phyloP scores from a whole-genome alignment of 1,140 invertebrate genomes.

The Drosophila suzukii region DNA sequence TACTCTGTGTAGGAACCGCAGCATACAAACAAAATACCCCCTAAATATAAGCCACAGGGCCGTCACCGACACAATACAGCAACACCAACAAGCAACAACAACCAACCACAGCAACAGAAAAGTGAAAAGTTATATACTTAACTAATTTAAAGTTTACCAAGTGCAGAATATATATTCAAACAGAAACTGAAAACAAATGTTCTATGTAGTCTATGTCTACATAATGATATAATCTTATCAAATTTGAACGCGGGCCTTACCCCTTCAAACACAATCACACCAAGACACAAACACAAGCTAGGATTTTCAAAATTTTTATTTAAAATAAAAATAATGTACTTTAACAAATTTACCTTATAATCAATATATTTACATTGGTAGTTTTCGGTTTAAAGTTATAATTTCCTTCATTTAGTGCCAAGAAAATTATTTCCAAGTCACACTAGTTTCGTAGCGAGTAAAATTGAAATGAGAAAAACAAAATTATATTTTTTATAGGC shows the following conservation, averaged over 20 bases:
- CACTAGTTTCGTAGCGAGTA: slow-evolving; percentile 59
- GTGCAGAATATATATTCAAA: slow-evolving; percentile 41
- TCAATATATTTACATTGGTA: slow-evolving; percentile 47
- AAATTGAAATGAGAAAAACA: slow-evolving; percentile 37
- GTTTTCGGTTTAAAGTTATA: slow-evolving; percentile 40
- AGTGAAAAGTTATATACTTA: slow-evolving; percentile 71
- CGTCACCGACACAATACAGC: slow-evolving; percentile 21
- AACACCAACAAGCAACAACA: slow-evolving; percentile 16
- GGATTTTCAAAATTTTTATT: slow-evolving; percentile 58
- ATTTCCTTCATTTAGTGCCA: slow-evolving; percentile 61
- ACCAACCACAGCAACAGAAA: slow-evolving; percentile 36
- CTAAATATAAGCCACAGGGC: slow-evolving; percentile 28
- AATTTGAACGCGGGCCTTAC: slow-evolving; percentile 24
- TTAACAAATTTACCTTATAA: slow-evolving; percentile 53
- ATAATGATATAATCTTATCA: slow-evolving; percentile 56
- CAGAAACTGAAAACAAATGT: slow-evolving; percentile 48
- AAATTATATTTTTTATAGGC: slow-evolving; percentile 79
- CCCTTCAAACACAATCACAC: slow-evolving; percentile 26
- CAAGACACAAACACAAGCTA: slow-evolving; percentile 26
- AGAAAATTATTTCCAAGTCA: slow-evolving; percentile 59
- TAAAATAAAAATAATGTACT: slow-evolving; percentile 66
- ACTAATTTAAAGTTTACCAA: slow-evolving; percentile 73
- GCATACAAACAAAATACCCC: slow-evolving; percentile 12
- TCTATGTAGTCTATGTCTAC: slow-evolving; percentile 64
- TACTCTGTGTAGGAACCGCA: slow-evolving; percentile 61